phyloP scores from a whole-genome alignment of 2,797 vertebrate genomes.

The Smutsia gigantea region DNA sequence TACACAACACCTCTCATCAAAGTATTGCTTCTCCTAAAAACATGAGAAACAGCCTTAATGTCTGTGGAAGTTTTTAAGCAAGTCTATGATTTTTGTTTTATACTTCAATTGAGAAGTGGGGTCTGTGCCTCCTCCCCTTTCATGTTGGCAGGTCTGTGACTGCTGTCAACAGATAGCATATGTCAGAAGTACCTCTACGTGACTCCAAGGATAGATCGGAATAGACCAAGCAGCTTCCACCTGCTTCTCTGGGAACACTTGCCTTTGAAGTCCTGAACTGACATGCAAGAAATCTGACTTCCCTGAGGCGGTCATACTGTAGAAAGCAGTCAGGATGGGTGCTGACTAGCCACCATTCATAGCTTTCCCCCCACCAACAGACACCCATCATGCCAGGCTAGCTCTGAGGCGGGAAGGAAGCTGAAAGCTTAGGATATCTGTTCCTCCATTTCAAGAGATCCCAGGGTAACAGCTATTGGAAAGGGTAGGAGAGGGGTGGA shows the following conservation, averaged over 20 bases:
- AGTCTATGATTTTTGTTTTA: too few relatives aligned
- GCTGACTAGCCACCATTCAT: neutral
- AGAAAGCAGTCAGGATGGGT: neutral
- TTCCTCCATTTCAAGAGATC: neutral
- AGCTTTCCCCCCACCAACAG: neutral
- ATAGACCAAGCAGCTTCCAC: neutral
- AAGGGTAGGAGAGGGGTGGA: neutral
- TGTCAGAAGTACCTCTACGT: neutral
- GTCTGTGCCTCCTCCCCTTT: neutral
- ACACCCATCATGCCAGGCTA: neutral
- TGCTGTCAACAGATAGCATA: accelerated
- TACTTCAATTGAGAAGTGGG: neutral
- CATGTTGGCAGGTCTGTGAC: neutral
- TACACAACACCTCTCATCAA: neutral
- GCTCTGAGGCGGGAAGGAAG: neutral
- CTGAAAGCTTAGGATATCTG: neutral
- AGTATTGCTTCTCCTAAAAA: neutral
- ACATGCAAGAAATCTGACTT: neutral
- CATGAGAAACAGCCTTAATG: neutral
- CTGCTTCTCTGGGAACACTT: neutral
- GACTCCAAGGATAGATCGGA: neutral
- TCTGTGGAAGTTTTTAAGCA: too few relatives aligned
- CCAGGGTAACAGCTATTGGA: neutral
- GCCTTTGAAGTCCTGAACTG: neutral
- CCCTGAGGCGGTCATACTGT: neutral